These are phyloP conservation scores for Gracilinanus agilis DNA, from an alignment of 2,113 vertebrate species.

Conservation along the genomic window DNA sequence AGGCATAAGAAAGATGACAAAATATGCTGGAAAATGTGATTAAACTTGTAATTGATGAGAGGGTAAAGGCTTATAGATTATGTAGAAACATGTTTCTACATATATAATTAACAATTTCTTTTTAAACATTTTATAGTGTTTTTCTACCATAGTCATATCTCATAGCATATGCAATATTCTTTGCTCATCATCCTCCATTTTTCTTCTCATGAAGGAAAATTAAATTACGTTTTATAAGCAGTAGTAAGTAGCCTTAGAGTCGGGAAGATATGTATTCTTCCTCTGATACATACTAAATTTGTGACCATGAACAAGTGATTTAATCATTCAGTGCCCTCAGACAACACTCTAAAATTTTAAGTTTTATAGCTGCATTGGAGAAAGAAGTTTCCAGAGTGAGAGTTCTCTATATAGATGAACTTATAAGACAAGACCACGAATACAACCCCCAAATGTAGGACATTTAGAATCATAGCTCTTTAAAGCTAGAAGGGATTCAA, in stretches of 20 bases:
- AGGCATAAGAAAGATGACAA: neutral
- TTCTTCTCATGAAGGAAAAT: neutral
- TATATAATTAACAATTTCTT: neutral
- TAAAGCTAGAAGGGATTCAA: neutral
- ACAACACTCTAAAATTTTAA: neutral
- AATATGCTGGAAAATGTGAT: neutral
- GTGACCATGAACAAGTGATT: neutral
- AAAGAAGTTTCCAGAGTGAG: neutral
- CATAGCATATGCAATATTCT: neutral
- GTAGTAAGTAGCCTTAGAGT: neutral
- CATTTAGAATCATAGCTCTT: neutral
- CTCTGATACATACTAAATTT: neutral
- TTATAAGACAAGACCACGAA: neutral
- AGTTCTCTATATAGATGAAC: neutral
- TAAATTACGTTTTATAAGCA: neutral
- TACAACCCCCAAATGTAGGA: neutral
- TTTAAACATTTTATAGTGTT: neutral
- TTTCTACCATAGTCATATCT: neutral
- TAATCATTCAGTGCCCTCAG: neutral
- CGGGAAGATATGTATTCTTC: neutral
- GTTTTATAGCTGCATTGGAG: neutral
- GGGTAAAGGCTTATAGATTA: neutral
- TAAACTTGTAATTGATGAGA: neutral
- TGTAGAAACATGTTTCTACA: neutral
- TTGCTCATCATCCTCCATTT: neutral